Percentiles rank a stretch among this genome's conserved stretches.
Evolutionary conservation across 2,888 invertebrate species (phyloP).

Genomic region (Trissoscelio sp.): DNA sequence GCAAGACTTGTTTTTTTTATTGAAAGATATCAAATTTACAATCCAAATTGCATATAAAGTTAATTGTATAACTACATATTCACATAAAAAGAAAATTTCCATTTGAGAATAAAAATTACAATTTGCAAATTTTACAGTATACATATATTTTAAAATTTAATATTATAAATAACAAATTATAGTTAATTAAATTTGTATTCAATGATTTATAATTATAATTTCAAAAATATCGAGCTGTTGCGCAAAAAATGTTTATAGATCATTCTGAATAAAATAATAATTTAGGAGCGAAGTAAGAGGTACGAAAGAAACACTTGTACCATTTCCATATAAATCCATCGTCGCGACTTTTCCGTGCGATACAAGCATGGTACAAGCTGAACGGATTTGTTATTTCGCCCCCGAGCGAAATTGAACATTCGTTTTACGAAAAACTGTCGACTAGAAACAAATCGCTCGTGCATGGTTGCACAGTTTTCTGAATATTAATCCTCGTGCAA

Average conservation of each 20-base stretch:
- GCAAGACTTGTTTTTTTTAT: no score
- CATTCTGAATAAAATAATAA: constrained; percentile 19
- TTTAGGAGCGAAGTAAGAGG: constrained; percentile 32
- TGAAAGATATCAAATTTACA: no score
- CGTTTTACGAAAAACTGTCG: constrained; percentile 41
- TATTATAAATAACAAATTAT: no score
- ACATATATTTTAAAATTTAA: no score
- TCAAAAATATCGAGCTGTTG: no score
- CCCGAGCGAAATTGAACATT: constrained; percentile 26
- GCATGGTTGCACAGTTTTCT: constrained; percentile 35
- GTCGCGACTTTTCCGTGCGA: constrained; percentile 18
- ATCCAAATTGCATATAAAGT: no score
- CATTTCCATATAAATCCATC: constrained; percentile 34
- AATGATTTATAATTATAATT: no score
- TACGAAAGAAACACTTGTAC: constrained; percentile 18
- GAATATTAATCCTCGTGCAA: constrained; percentile 30
- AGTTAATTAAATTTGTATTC: no score
- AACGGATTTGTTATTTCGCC: constrained; percentile 35
- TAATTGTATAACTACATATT: no score
- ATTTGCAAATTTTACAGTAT: no score
- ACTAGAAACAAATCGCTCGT: constrained; percentile 35
- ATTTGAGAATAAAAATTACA: no score
- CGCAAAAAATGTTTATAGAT: constrained; percentile 6
- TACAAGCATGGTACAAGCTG: neutral
- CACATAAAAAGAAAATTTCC: no score